A percentile compares a stretch with the other conserved stretches of the same genome.
phyloP scores from a whole-genome alignment of 2,888 invertebrate species.

The Drosophila neutralis region DNA sequence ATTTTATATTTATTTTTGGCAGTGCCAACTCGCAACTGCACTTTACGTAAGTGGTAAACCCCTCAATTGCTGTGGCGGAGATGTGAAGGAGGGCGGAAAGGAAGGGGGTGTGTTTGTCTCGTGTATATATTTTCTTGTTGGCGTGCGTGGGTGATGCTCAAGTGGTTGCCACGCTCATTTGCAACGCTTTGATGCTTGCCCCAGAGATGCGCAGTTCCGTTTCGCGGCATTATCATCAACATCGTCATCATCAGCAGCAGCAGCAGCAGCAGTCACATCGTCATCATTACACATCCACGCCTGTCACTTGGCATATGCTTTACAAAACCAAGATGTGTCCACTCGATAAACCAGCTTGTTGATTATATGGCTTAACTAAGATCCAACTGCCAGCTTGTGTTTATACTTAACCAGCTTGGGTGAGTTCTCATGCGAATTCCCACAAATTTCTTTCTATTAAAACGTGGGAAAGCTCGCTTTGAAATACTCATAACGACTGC shows the following conservation, averaged over 20 bases:
- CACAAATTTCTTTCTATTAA: neutral
- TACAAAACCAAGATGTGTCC: slow-evolving; percentile 23
- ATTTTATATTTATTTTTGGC: neutral
- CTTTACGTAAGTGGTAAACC: slow-evolving; percentile 54
- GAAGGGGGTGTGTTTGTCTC: neutral
- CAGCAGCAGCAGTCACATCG: neutral
- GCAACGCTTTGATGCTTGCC: slow-evolving; percentile 45
- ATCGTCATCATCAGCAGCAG: neutral
- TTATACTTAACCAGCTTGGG: slow-evolving; percentile 12
- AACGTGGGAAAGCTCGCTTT: slow-evolving; percentile 25
- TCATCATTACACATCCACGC: slow-evolving; percentile 7
- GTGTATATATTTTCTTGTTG: neutral
- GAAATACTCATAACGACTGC: neutral
- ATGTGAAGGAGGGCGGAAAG: neutral
- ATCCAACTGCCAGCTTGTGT: slow-evolving; percentile 23
- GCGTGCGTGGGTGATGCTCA: slow-evolving; percentile 37
- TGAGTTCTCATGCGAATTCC: slow-evolving; percentile 13
- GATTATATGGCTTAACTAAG: slow-evolving; percentile 19
- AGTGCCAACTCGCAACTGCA: slow-evolving; percentile 37
- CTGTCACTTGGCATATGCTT: slow-evolving; percentile 27
- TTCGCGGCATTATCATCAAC: slow-evolving; percentile 29
- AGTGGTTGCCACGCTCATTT: slow-evolving; percentile 40
- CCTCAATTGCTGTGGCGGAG: neutral
- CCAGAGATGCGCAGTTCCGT: slow-evolving; percentile 49
- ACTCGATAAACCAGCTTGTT: slow-evolving; percentile 30